Evolutionary conservation across 2,797 vertebrate genomes (phyloP).

Genomic region (Tapirus indicus): DNA sequence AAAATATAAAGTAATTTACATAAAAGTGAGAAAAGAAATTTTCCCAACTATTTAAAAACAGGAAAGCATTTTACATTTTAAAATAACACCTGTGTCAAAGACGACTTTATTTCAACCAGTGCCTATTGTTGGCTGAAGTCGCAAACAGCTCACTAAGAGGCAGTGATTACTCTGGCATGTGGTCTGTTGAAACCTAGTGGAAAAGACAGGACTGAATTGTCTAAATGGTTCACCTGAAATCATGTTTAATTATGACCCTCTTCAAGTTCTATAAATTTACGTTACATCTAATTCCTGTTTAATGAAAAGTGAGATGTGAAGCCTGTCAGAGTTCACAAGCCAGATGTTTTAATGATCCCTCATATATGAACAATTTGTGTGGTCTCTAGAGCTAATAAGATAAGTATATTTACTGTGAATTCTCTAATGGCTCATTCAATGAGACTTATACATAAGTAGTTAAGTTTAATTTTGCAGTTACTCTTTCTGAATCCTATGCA

Average conservation of each 20-base stretch:
- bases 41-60: constrained; percentile 53
- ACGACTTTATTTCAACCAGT: constrained; percentile 66
- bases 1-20: constrained; percentile 15
- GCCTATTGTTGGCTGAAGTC: constrained; percentile 66
- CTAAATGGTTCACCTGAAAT: constrained; percentile 77
- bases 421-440: neutral
- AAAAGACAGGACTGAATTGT: constrained; percentile 80
- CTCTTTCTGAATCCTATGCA: neutral
- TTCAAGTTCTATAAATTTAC: constrained; percentile 74
- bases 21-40: constrained; percentile 58
- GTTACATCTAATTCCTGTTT: constrained; percentile 54
- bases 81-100: constrained; percentile 71
- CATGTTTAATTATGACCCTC: constrained; percentile 73
- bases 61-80: constrained; percentile 67
- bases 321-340: neutral
- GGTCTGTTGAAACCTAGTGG: constrained; percentile 68
- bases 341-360: constrained; percentile 6
- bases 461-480: neutral
- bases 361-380: neutral
- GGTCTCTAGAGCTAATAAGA: neutral
- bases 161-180: constrained; percentile 73
- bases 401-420: neutral
- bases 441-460: neutral
- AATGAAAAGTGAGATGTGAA: constrained; percentile 60
- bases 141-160: constrained; percentile 60